These are phyloP conservation scores for Huso huso DNA, from an alignment of 2,797 vertebrate species.

Conservation along the genomic window DNA sequence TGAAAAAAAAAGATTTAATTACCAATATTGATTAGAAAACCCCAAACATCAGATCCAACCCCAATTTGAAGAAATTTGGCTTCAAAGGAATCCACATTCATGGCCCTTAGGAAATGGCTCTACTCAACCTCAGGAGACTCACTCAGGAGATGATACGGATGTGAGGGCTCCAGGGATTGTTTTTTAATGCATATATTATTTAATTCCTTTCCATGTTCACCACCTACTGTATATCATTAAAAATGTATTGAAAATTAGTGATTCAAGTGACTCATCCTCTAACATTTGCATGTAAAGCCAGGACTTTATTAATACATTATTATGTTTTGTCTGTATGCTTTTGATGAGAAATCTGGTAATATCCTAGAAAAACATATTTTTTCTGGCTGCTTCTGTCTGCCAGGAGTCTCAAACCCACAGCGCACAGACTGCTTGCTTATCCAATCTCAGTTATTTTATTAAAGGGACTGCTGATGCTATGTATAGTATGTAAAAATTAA, in stretches of 20 bases:
- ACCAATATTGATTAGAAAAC: background rate
- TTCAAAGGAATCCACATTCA: no score
- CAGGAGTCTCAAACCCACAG: background rate
- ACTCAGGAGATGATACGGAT: background rate
- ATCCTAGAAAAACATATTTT: background rate
- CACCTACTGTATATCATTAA: background rate
- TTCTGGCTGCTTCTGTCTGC: constrained; percentile 8
- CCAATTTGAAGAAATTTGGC: no score
- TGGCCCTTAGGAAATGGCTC: background rate
- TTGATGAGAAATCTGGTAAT: no score
- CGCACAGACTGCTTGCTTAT: no score
- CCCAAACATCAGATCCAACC: background rate
- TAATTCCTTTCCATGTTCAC: background rate
- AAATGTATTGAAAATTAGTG: no score
- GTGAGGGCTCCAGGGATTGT: no score
- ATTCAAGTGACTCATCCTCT: background rate
- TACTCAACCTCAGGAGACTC: background rate
- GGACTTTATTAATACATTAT: background rate
- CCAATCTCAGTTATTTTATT: no score
- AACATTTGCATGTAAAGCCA: constrained; percentile 5
- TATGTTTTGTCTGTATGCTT: background rate
- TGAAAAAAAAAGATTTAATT: no score
- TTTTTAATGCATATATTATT: background rate
- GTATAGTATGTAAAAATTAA: no score
- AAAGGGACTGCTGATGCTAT: no score